phyloP scores from a whole-genome alignment of 2,888 invertebrate genomes.

The Polydrusus pterygomalis region DNA sequence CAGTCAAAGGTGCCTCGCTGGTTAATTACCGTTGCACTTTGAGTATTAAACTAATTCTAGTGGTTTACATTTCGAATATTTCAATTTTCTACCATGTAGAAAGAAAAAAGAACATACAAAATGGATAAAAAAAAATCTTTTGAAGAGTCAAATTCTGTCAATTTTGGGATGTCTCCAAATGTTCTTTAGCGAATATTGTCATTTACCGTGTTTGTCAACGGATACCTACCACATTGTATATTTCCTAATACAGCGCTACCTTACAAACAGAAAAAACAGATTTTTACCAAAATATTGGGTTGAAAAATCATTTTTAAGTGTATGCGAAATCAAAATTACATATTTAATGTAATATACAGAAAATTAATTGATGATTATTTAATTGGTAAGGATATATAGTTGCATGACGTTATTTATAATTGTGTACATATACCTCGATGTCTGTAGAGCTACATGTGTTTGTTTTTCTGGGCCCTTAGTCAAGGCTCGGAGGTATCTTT shows the following conservation, averaged over 20 bases:
- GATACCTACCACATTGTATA: conserved; percentile 19
- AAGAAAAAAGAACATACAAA: not conserved
- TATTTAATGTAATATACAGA: conserved; percentile 16
- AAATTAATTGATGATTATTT: conserved; percentile 10
- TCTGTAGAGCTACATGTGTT: conserved; percentile 21
- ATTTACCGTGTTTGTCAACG: conserved; percentile 16
- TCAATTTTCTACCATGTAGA: conserved; percentile 1
- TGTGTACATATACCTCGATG: conserved; percentile 29
- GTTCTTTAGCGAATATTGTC: conserved; percentile 13
- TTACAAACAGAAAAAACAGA: conserved; percentile 5
- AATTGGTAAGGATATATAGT: conserved; percentile 12
- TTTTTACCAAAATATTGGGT: conserved; percentile 20
- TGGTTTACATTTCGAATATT: not conserved
- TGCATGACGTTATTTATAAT: conserved; percentile 26
- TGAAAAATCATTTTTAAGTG: conserved; percentile 25
- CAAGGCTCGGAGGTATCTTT: not conserved
- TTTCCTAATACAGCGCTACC: conserved; percentile 29
- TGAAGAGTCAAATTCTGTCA: not conserved
- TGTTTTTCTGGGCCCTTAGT: conserved; percentile 2
- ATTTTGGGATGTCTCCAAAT: not conserved
- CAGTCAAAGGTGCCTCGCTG: no score
- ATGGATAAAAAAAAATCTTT: not conserved
- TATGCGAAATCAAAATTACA: conserved; percentile 15
- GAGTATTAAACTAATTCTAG: no score
- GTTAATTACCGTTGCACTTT: no score